Evolutionary conservation across 1,140 invertebrate species (phyloP), one percentile per base, ranked within the genome.

Genomic region (Ylistrum balloti): DNA sequence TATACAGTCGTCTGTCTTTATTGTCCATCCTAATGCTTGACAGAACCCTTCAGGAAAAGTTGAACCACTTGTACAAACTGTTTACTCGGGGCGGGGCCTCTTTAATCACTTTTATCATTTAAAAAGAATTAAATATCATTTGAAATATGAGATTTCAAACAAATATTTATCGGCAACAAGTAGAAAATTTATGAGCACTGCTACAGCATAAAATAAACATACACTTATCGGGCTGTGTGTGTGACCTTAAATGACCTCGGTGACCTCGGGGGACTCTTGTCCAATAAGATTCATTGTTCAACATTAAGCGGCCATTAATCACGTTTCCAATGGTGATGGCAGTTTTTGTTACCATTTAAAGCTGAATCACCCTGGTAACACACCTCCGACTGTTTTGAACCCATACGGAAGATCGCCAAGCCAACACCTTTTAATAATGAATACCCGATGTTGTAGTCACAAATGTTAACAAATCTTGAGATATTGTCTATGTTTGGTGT

Each of bases 91-190:
- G 22, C 56, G 56, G 56, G 56, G 5, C 2, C n/a, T 74, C 56
- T 3, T 28, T 74, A 74, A 74, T 74, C 22, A 28, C 56, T n/a
- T n/a, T 28, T 28, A 74, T 74, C 56, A n/a, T 74, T 74, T 74
- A 74, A 74, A 74, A 74, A 74, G 56, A 28, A 74, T 74, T 74
- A 74, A 74, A n/a, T 74, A 74, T 74, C 28, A 74, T 74, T 74
- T 74, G 56, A 74, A 74, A 74, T 74, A n/a, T 74, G 56, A 74
- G 56, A 28, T 74, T 74, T 74, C 56, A 28, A 22, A 74, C 15
- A 74, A 74, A 74, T n/a, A 74, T 28, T 28, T 74, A 74, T 28
- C 5, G n/a, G 56, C 22, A 28, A 74, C 22, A 28, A 28, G 9
- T 74, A n/a, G 56, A 74, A 45, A 74, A 74, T 74, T 28, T 74